A percentile compares a stretch with the other conserved stretches of the same genome.
These are phyloP conservation scores for Cepphus grylle DNA, from an alignment of 2,113 vertebrate species.

Conservation along the genomic window DNA sequence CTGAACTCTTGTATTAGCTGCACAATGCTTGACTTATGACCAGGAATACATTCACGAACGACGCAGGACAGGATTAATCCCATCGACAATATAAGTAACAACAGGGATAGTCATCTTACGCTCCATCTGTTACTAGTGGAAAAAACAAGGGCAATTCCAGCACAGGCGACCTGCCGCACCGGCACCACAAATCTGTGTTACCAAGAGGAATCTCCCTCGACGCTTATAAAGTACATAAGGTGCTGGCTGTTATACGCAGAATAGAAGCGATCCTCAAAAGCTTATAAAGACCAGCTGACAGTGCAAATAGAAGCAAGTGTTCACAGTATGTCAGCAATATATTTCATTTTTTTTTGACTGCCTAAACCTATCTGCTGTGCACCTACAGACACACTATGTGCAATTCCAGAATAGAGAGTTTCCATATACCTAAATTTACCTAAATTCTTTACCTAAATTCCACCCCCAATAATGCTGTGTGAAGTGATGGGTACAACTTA, in stretches of 20 bases:
- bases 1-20: background rate
- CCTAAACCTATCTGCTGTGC: too few species aligned
- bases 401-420: background rate
- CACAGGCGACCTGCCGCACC: fast-evolving
- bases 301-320: background rate
- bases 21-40: fast-evolving
- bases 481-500: background rate
- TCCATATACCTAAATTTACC: background rate
- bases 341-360: background rate
- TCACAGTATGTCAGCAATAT: too few species aligned
- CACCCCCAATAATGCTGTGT: fast-evolving
- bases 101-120: fast-evolving
- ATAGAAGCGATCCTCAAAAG: background rate
- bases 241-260: fast-evolving
- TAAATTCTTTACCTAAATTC: background rate
- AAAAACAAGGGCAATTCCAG: background rate
- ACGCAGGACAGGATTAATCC: background rate
- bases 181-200: fast-evolving
- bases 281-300: background rate
- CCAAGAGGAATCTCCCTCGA: background rate
- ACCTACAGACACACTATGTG: fast-evolving
- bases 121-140: background rate
- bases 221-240: fast-evolving
- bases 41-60: background rate
- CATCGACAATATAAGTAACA: fast-evolving